Conservation (phyloP, 2,888 invertebrate genomes). For the Druceiella hillmani region DNA sequence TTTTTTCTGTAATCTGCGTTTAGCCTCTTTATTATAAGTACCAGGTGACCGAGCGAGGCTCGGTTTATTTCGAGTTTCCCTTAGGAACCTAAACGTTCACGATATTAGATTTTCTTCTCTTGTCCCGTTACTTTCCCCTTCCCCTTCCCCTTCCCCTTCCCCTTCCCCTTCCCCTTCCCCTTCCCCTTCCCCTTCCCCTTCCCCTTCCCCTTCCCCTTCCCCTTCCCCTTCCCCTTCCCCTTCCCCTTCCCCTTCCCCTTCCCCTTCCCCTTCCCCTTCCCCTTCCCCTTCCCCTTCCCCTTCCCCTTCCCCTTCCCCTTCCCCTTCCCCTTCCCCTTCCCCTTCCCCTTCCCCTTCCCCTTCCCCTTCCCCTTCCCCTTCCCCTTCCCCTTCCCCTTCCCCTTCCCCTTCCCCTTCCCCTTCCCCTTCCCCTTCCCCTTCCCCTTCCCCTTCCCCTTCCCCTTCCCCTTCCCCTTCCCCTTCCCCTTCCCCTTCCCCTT, state of each 20-base stretch:
- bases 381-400: not conserved
- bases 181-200: not conserved
- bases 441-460: not conserved
- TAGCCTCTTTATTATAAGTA: too few relatives aligned
- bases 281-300: not conserved
- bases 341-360: not conserved
- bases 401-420: not conserved
- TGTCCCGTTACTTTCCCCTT: not conserved
- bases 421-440: not conserved
- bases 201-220: not conserved
- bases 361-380: not conserved
- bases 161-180: not conserved
- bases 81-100: too few relatives aligned
- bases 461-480: not conserved
- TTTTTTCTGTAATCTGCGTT: too few relatives aligned
- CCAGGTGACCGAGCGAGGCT: too few relatives aligned
- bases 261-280: not conserved
- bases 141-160: not conserved
- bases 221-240: not conserved
- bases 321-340: not conserved
- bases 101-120: too few relatives aligned
- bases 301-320: not conserved
- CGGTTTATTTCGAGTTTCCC: too few relatives aligned
- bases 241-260: not conserved
- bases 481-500: not conserved